phyloP scores from a whole-genome alignment of 2,888 invertebrate genomes.

The Andrena marginata region DNA sequence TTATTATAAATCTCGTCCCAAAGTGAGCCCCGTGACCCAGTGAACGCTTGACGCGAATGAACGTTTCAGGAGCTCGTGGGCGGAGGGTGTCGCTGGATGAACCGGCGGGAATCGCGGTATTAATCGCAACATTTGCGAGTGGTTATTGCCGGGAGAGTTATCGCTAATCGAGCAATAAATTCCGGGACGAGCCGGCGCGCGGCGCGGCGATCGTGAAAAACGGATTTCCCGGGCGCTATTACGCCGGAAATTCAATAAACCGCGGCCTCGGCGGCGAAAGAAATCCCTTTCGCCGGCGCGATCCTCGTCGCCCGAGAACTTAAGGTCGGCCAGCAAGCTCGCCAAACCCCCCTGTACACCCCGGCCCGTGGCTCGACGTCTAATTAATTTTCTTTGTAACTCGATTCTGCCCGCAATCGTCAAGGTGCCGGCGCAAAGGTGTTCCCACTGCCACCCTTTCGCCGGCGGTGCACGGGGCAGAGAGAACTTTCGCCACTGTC shows the following conservation, averaged over 20 bases:
- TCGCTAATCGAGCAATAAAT: slow-evolving; percentile 64
- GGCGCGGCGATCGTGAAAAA: slow-evolving; percentile 35
- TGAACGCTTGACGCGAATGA: neutral
- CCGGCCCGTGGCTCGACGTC: slow-evolving; percentile 63
- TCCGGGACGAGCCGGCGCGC: slow-evolving; percentile 12
- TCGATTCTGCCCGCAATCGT: slow-evolving; percentile 72
- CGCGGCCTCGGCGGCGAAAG: slow-evolving; percentile 54
- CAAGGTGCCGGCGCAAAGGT: slow-evolving; percentile 64
- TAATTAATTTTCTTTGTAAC: slow-evolving; percentile 76
- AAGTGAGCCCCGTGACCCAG: neutral
- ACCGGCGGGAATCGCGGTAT: slow-evolving; percentile 39
- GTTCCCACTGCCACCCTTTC: slow-evolving; percentile 37
- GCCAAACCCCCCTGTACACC: slow-evolving; percentile 33
- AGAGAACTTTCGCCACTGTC: slow-evolving; percentile 63
- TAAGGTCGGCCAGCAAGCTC: slow-evolving; percentile 4
- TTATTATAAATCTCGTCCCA: neutral
- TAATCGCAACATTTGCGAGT: slow-evolving; percentile 50
- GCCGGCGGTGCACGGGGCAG: slow-evolving; percentile 15
- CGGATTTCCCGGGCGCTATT: slow-evolving; percentile 62
- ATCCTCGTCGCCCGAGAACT: slow-evolving; percentile 28
- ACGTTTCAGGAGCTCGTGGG: neutral
- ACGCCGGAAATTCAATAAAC: slow-evolving; percentile 69
- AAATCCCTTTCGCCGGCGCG: slow-evolving; percentile 44
- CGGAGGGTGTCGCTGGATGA: slow-evolving; percentile 15
- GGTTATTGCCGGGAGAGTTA: slow-evolving; percentile 60